phyloP scores from a whole-genome alignment of 2,888 invertebrate genomes.

The Agriopis aurantiaria region DNA sequence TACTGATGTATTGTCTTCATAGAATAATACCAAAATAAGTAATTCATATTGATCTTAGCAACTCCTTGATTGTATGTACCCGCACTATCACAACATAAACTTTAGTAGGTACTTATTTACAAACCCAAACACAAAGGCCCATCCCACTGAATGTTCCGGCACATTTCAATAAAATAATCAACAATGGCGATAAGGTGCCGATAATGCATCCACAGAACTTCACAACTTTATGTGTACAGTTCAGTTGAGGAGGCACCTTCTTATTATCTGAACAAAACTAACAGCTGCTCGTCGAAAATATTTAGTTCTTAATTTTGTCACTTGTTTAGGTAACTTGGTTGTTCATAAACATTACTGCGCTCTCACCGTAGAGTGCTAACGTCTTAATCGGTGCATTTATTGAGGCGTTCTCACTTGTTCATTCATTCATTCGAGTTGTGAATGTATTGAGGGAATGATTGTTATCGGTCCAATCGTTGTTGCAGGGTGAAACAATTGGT shows the following conservation, averaged over 20 bases:
- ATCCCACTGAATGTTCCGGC: conserved; percentile 36
- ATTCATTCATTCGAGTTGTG: conserved; percentile 43
- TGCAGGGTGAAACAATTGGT: conserved; percentile 19
- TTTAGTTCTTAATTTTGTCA: neutral
- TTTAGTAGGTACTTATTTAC: conserved; percentile 2
- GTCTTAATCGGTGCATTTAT: conserved; percentile 70
- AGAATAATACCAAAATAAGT: too few species aligned
- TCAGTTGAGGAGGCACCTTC: neutral
- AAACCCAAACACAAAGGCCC: conserved; percentile 35
- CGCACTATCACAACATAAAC: conserved; percentile 2
- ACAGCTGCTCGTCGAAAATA: neutral
- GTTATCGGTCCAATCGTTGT: conserved; percentile 39
- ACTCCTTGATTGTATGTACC: too few species aligned
- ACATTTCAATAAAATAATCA: conserved; percentile 47
- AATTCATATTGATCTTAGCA: too few species aligned
- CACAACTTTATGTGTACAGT: neutral
- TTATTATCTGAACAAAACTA: neutral
- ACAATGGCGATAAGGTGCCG: conserved; percentile 44
- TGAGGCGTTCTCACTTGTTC: conserved; percentile 45
- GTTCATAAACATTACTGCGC: conserved; percentile 25
- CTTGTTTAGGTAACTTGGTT: neutral
- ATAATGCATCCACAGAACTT: conserved; percentile 38
- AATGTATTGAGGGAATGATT: conserved; percentile 43
- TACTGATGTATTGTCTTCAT: too few species aligned
- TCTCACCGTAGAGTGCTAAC: conserved; percentile 61